Evolutionary conservation across 2,888 invertebrate species (phyloP), one percentile per base, ranked within the genome.

Genomic region (Cryptocephalus moraei): DNA sequence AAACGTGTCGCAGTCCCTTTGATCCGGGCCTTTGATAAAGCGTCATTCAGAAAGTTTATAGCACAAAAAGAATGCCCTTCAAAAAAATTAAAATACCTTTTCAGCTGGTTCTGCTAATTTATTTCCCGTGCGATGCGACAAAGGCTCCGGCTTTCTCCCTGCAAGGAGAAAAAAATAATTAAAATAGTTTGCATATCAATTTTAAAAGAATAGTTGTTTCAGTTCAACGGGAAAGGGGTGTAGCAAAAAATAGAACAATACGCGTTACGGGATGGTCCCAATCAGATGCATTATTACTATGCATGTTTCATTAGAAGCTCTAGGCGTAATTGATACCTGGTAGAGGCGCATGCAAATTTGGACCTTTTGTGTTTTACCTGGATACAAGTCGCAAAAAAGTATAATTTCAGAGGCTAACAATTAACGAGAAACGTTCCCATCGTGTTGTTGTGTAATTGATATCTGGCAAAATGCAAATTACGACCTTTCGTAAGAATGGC

Each of bases 311-410:
- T 51, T 54, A 53, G 49, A 50, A 44, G 46, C 50, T 50, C 49
- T 33, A 45, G 14, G 33, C 48, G 57, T 56, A 57, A 57, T 56
- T 56, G 57, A 57, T 57, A 57, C 56, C 47, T 48, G 46, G 32
- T 32, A 44, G 41, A 34, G 43, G 39, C 32, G 41, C 45, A 52
- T 52, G 49, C 48, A 49, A 48, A 52, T 48, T 33, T 4, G 38
- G 14, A 32, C 42, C 51, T 49, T 46, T 51, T 51, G 51, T 51
- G 46, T 48, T 50, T 14, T 13, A n/a, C 14, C n/a, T 39, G 39
- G 9, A 22, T 22, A 22, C 22, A 22, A 22, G 22, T 22, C 22
- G 22, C 22, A 22, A 22, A 22, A 22, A 22, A 22, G 22, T 22
- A 22, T 22, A 22, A 22, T 22, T 22, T 22, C 22, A 22, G 22